Conservation (phyloP, 2,797 vertebrate genomes). For the Vespertilio murinus region DNA sequence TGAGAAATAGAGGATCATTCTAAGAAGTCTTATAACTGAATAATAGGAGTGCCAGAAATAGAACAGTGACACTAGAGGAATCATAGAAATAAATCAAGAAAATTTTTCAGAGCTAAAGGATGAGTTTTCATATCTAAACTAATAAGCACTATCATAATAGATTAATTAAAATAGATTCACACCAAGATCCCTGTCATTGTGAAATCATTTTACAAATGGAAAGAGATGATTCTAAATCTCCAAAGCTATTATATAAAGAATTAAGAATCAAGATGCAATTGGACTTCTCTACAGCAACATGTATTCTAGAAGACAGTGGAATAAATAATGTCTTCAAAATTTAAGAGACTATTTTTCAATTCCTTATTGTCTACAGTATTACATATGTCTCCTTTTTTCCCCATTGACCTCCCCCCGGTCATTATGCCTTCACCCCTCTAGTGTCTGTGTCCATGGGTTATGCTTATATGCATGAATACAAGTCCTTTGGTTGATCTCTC, state of each 20-base stretch:
- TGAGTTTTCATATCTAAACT: slow-evolving; percentile 30
- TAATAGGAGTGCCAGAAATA: not conserved
- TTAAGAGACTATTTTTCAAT: not conserved
- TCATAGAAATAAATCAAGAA: slow-evolving; percentile 2
- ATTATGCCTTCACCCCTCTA: too few species aligned
- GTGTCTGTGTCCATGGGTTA: too few species aligned
- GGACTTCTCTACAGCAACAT: not conserved
- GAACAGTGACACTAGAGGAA: not conserved
- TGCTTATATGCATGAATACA: too few species aligned
- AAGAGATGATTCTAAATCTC: slow-evolving; percentile 2
- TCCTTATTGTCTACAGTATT: too few species aligned
- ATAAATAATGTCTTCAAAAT: not conserved
- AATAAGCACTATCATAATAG: not conserved
- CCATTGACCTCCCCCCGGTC: too few species aligned
- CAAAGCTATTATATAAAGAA: not conserved
- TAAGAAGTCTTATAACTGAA: not conserved
- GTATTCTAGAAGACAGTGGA: not conserved
- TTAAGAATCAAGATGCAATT: not conserved
- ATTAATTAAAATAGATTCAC: slow-evolving; percentile 28
- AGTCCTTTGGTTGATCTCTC: too few species aligned
- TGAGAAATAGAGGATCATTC: not conserved
- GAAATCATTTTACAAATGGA: not conserved
- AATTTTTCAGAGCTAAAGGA: not conserved
- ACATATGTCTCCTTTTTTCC: too few species aligned
- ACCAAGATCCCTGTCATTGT: not conserved